Base-by-base conservation (phyloP, 2,797 vertebrate species). In the Danio jaintianensis region DNA sequence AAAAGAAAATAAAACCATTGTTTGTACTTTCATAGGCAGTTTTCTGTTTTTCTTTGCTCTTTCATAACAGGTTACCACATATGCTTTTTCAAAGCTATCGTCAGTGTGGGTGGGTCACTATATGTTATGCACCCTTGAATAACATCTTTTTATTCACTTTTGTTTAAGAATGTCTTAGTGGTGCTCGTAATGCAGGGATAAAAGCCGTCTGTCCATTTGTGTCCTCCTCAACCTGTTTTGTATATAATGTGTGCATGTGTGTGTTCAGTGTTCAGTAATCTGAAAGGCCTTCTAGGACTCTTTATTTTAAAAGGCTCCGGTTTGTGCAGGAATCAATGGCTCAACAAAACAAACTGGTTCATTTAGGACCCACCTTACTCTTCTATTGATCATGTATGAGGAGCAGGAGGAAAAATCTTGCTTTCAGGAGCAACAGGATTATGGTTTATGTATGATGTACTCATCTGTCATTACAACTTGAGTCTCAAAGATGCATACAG, bases 261-360 rank as follows among this genome's bases (percentile, higher is more conserved):
- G 48, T 62, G n/a, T 80, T 29, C n/a, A n/a, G 55, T 63, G 40
- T 67, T 55, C 53, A 47, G 36, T 50, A 18, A 45, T 55, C 40
- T 68, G 63, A 59, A 78, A 70, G 40, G n/a, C 66, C 22, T 90
- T 88, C 84, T 68, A 85, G 80, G 80, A 72, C 82, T 79, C 84
- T 90, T 88, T 89, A 88, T 90, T 85, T 86, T 83, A 83, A 69
- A 50, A 20, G 85, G 86, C 85, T 86, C 77, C 87, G 84, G 86
- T 88, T 61, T 81, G 79, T 75, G 78, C 82, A 83, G 76, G 83
- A 86, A 93, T 93, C 90, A 89, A 91, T 93, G 87, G 81, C 82
- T 88, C 89, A 90, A 90, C 89, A 91, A 91, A 92, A 87, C 90
- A 87, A 91, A 91, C 88, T 81, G 85, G 89, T 89, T 90, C 89